Conservation (phyloP, 2,888 invertebrate species). For the Iselma pallidipennis region DNA sequence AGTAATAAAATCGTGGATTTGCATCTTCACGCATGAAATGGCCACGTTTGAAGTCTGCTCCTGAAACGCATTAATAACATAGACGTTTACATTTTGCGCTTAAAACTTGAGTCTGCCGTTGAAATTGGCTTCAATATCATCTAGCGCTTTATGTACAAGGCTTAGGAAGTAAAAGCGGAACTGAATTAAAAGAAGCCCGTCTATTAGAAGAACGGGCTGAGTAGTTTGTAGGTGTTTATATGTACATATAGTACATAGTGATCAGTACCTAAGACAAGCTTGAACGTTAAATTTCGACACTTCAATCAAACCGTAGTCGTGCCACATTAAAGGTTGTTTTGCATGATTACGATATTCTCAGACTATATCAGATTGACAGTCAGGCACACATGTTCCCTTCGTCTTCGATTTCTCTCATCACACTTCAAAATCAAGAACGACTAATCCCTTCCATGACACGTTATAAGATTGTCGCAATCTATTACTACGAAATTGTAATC, state of each 20-base stretch:
- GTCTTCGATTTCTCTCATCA: constrained; percentile 17
- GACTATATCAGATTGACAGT: constrained; percentile 22
- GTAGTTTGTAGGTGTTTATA: neutral
- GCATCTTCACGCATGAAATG: constrained; percentile 21
- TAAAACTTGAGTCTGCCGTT: constrained; percentile 13
- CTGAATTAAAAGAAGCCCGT: constrained; percentile 20
- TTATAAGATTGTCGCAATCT: constrained; percentile 26
- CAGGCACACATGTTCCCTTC: constrained; percentile 17
- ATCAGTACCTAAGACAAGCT: neutral
- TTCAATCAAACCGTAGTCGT: constrained; percentile 27
- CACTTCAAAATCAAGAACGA: too few relatives aligned
- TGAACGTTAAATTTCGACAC: constrained; percentile 21
- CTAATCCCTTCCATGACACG: constrained; percentile 22
- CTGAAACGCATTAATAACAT: constrained; percentile 21
- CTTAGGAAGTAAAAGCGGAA: neutral
- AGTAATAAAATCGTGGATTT: constrained; percentile 21
- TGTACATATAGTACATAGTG: too few relatives aligned
- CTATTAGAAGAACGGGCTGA: constrained; percentile 12
- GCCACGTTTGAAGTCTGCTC: constrained; percentile 22
- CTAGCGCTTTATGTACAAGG: constrained; percentile 14
- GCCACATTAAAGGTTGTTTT: constrained; percentile 27
- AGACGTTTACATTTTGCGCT: constrained; percentile 22
- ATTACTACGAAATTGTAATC: constrained; percentile 22
- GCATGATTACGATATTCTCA: constrained; percentile 23
- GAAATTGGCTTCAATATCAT: constrained; percentile 21